Evolutionary conservation across 2,113 vertebrate genomes (phyloP).

Genomic region (Gallinago paraguaiae): DNA sequence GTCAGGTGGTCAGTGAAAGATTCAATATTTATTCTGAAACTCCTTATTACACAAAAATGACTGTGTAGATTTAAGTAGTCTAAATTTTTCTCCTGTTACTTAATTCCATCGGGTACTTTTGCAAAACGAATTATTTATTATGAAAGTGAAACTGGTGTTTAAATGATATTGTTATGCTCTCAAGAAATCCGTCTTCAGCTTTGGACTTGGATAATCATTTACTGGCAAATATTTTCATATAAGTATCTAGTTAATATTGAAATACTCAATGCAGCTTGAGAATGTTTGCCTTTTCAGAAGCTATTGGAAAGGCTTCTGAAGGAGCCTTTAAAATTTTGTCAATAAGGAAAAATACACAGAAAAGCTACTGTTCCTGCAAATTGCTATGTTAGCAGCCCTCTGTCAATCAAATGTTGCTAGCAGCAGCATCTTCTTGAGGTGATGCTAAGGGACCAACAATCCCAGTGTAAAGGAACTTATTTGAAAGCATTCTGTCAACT

Average conservation of each 20-base stretch:
- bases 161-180: background rate
- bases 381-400: background rate
- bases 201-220: background rate
- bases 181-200: background rate
- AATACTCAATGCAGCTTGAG: background rate
- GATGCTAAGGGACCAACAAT: background rate
- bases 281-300: background rate
- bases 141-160: background rate
- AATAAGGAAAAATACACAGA: background rate
- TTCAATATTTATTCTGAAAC: background rate
- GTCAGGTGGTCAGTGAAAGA: background rate
- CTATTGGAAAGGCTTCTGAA: background rate
- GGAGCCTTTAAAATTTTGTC: background rate
- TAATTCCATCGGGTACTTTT: background rate
- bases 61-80: background rate
- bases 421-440: background rate
- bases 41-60: background rate
- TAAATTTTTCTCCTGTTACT: background rate
- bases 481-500: background rate
- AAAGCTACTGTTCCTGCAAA: background rate
- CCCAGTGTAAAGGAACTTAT: background rate
- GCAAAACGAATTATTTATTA: background rate
- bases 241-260: background rate
- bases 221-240: background rate
- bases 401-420: background rate